phyloP scores from a whole-genome alignment of 2,888 invertebrate species.

The Ctenicera cuprea region DNA sequence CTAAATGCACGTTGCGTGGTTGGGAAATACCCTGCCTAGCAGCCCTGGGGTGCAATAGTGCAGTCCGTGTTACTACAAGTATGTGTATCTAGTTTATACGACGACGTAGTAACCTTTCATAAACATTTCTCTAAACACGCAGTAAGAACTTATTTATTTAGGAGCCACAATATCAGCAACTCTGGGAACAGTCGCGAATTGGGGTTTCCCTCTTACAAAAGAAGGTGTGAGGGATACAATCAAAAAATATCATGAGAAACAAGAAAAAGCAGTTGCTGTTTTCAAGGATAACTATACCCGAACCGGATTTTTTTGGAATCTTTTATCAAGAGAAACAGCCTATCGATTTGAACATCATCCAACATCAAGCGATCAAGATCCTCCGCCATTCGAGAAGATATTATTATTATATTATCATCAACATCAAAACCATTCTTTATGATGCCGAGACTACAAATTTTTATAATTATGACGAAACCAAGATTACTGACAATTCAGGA shows the following conservation, averaged over 20 bases:
- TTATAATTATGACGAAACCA: slow-evolving; percentile 66
- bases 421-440: slow-evolving; percentile 2
- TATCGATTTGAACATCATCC: slow-evolving; percentile 30
- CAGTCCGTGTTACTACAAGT: too few relatives aligned
- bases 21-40: too few relatives aligned
- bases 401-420: background rate
- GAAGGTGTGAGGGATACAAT: slow-evolving; percentile 34
- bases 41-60: too few relatives aligned
- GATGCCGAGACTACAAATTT: background rate
- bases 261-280: slow-evolving; percentile 26
- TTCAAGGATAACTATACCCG: slow-evolving; percentile 31
- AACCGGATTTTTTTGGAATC: slow-evolving; percentile 18
- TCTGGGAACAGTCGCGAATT: slow-evolving; percentile 39
- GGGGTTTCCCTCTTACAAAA: slow-evolving; percentile 43
- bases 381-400: slow-evolving; percentile 18
- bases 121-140: too few relatives aligned
- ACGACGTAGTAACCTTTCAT: too few relatives aligned
- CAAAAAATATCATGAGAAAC: slow-evolving; percentile 40
- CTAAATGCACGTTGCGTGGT: too few relatives aligned
- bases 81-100: too few relatives aligned
- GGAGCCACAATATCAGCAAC: too few relatives aligned
- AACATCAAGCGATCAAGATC: slow-evolving; percentile 37
- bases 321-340: slow-evolving; percentile 34
- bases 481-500: slow-evolving; percentile 61
- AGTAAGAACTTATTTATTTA: too few relatives aligned